These are phyloP conservation scores for Drosophila insularis DNA, from an alignment of 1,140 invertebrate genomes.

Conservation along the genomic window DNA sequence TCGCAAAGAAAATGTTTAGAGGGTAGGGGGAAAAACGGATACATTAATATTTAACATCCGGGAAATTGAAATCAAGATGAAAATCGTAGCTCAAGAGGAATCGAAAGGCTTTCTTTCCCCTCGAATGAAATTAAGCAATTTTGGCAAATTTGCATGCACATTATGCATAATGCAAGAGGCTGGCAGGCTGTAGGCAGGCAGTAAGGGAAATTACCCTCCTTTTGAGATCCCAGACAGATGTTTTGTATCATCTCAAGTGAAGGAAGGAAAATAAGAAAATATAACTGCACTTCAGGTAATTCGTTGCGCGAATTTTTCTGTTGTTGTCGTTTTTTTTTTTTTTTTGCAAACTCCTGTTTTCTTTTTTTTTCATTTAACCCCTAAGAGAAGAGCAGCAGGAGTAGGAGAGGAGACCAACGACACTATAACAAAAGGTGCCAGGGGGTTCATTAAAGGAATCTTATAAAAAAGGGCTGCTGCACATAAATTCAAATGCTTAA, in stretches of 20 bases:
- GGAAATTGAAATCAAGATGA: constrained; percentile 73
- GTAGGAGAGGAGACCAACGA: not conserved
- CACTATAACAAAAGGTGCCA: constrained; percentile 29
- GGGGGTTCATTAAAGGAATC: constrained; percentile 43
- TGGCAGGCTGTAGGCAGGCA: constrained; percentile 11
- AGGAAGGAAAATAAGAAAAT: not conserved
- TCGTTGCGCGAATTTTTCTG: constrained; percentile 61
- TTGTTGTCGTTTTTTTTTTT: constrained; percentile 25
- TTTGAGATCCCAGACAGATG: constrained; percentile 44
- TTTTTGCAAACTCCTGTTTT: constrained; percentile 27
- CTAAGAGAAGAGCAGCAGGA: constrained; percentile 26
- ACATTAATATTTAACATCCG: constrained; percentile 74
- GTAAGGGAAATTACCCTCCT: constrained; percentile 27
- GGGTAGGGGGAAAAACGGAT: constrained; percentile 35
- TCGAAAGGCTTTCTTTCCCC: constrained; percentile 36
- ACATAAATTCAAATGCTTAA: constrained; percentile 49
- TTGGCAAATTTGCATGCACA: constrained; percentile 76
- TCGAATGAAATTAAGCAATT: constrained; percentile 65
- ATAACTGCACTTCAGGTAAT: constrained; percentile 65
- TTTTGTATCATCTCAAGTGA: constrained; percentile 26
- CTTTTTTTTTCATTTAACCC: constrained; percentile 42
- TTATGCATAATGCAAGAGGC: constrained; percentile 69
- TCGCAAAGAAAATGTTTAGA: not conserved
- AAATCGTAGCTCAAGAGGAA: constrained; percentile 22
- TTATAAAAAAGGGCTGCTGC: constrained; percentile 45